These are phyloP conservation scores for Taurulus bubalis DNA, from an alignment of 2,113 vertebrate genomes.

Conservation along the genomic window DNA sequence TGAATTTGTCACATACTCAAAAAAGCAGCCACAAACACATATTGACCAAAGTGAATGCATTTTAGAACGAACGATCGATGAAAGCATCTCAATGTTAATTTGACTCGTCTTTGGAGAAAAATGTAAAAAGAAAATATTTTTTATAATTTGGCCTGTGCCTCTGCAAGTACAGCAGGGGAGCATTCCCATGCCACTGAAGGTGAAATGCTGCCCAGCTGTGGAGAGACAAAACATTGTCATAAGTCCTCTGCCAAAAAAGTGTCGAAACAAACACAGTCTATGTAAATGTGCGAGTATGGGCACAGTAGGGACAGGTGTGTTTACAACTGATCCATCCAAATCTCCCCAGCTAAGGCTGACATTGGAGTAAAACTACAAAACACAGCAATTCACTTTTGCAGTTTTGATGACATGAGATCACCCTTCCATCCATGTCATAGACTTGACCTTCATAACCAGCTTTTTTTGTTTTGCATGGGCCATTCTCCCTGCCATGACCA, in stretches of 20 bases:
- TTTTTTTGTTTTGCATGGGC: constrained; percentile 65
- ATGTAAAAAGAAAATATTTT: background rate
- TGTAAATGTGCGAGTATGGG: background rate
- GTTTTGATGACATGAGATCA: constrained; percentile 60
- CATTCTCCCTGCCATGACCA: constrained; percentile 68
- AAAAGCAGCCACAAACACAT: constrained; percentile 3
- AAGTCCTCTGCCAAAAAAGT: background rate
- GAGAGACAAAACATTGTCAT: constrained; percentile 8
- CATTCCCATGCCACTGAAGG: constrained; percentile 15
- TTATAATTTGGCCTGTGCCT: constrained; percentile 19
- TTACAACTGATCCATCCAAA: constrained; percentile 74
- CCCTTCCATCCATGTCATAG: constrained; percentile 60
- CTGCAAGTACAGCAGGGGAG: constrained; percentile 16
- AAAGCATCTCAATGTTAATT: background rate
- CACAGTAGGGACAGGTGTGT: constrained; percentile 18
- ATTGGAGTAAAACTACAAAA: constrained; percentile 43
- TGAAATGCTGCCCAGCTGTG: constrained; percentile 40
- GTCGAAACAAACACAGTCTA: constrained; percentile 5
- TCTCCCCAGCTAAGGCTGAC: constrained; percentile 79
- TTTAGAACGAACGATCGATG: constrained; percentile 6
- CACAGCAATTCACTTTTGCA: constrained; percentile 56
- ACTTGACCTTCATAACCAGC: constrained; percentile 59
- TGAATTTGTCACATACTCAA: background rate
- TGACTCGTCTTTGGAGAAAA: background rate
- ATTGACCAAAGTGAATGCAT: background rate